phyloP scores from a whole-genome alignment of 2,888 invertebrate species.

The Iselma pallidipennis region DNA sequence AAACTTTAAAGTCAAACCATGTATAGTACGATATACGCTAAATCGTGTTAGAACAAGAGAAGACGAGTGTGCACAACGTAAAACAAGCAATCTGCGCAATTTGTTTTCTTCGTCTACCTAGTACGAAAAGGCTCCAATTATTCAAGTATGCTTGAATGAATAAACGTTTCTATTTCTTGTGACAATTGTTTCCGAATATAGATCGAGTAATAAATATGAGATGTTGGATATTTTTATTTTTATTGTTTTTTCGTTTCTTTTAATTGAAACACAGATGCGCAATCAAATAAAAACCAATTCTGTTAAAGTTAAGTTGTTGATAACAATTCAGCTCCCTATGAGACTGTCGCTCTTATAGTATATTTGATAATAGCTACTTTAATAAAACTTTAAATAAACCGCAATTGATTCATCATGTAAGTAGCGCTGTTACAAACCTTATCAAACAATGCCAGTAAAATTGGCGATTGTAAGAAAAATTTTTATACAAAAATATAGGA shows the following conservation, averaged over 20 bases:
- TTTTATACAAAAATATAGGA: background rate
- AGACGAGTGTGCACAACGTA: no score
- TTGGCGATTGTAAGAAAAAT: background rate
- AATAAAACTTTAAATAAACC: conserved; percentile 17
- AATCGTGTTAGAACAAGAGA: no score
- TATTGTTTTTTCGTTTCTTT: background rate
- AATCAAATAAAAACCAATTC: background rate
- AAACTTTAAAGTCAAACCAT: no score
- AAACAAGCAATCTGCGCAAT: no score
- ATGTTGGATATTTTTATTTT: no score
- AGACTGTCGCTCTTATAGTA: conserved; percentile 16
- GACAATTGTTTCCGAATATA: no score
- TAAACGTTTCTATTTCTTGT: no score
- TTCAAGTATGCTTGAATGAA: no score
- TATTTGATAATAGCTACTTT: conserved; percentile 21
- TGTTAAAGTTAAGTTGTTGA: background rate
- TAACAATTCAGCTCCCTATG: conserved; percentile 12
- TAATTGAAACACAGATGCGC: background rate
- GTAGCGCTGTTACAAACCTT: background rate
- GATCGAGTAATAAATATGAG: no score
- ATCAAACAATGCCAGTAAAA: background rate
- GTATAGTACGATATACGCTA: no score
- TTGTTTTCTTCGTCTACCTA: no score
- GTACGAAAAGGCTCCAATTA: no score
- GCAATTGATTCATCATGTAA: conserved; percentile 24